Evolutionary conservation across 2,113 vertebrate species (phyloP), one percentile per base, ranked within the genome.

Genomic region (Pseudolaguvia tuberculata): DNA sequence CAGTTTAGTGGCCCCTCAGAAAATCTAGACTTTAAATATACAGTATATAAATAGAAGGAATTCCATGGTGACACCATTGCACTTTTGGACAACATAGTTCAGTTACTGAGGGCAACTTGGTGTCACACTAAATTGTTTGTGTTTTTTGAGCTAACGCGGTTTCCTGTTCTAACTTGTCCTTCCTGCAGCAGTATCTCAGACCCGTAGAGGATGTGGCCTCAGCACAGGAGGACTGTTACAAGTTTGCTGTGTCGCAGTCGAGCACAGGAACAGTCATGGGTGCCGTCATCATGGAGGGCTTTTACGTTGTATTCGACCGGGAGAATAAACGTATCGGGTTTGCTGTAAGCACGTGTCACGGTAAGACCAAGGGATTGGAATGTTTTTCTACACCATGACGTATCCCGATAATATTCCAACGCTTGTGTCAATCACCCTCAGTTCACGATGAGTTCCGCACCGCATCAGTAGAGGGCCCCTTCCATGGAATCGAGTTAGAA

Each of bases 261-360:
- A 96, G 93, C 87, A 99, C 96, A 0, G 96, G 97, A 12, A 98
- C 96, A 0, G 97, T 98, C 57, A 98, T 99, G 95, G 97, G 97
- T 0, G 97, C 96, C 0, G 96, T 98, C 5, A 95, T 99, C 91
- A 99, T 99, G 97, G 97, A 99, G 83, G 97, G 97, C 12, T 98
- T 99, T 89, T 98, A 98, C 0, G 97, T 98, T 9, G 93, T 98
- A 69, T 99, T 99, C 0, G 96, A 98, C 83, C 93, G 97, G 0
- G 91, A 95, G 70, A 91, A 83, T 73, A 97, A 94, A 70, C 92
- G 95, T 67, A 94, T 99, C 0, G 97, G 97, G 82, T 99, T 99
- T 27, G 96, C 96, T 0, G 95, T 98, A 83, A 99, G 97, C 20
- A 90, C 93, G 35, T 99, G 96, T 83, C 96, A 97, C 0, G 95